Conservation (phyloP, 1,140 invertebrate genomes). For the Heliothis subflexa region DNA sequence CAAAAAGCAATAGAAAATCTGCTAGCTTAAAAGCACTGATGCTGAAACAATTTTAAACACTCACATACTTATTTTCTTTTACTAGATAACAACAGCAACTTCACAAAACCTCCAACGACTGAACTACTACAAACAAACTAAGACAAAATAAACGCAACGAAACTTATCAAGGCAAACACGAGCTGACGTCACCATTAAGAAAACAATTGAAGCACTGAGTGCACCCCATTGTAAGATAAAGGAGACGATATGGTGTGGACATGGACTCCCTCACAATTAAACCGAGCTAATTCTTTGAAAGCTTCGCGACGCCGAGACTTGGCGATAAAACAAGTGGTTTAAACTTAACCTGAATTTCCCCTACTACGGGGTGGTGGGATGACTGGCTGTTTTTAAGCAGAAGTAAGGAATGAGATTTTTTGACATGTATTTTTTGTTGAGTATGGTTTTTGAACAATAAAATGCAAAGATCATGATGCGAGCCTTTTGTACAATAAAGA, state of each 20-base stretch:
- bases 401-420: background rate
- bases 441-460: background rate
- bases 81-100: too few species aligned
- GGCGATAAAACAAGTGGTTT: slow-evolving; percentile 44
- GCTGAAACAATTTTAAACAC: too few species aligned
- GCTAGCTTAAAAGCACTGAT: too few species aligned
- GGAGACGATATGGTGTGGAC: slow-evolving; percentile 34
- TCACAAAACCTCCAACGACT: too few species aligned
- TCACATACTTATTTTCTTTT: too few species aligned
- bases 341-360: slow-evolving; percentile 35
- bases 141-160: background rate
- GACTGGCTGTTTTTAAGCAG: background rate
- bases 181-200: slow-evolving; percentile 6
- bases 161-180: background rate
- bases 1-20: too few species aligned
- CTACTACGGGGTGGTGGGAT: background rate
- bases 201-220: slow-evolving; percentile 26
- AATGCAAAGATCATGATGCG: too few species aligned
- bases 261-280: slow-evolving; percentile 37
- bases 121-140: too few species aligned
- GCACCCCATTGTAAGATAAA: slow-evolving; percentile 8
- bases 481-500: too few species aligned
- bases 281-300: slow-evolving; percentile 46
- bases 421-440: background rate
- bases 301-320: slow-evolving; percentile 41